Evolutionary conservation across 1,140 invertebrate species (phyloP), one percentile per base, ranked within the genome.

Genomic region (Scaptomyza montana): DNA sequence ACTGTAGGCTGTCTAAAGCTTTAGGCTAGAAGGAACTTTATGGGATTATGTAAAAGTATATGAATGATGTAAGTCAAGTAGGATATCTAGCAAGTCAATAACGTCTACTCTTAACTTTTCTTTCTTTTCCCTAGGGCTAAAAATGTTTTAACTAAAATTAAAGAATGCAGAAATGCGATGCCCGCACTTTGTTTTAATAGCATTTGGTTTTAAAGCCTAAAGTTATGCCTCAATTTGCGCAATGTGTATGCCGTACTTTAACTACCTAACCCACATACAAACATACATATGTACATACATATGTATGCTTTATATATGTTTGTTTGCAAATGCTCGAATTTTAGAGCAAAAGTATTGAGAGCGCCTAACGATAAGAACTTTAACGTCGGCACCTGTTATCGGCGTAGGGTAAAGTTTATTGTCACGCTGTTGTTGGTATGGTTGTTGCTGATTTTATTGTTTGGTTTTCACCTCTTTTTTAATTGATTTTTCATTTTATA

Each of bases 341-440:
- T 16, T 16, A 16, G 16, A 16, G 16, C 21, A 25, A 33, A 33
- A 33, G 41, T 55, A 41, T 50, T 50, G 47, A 25, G 60, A 53
- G 49, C 69, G 49, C 9, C 59, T 1, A 43, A 2, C 63, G 82
- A 87, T 87, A 87, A 87, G 61, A 46, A 13, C 39, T 51, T 50
- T 49, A 70, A 60, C 54, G 60, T 54, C 53, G 39, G 39, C 67
- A 70, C 67, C 60, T 68, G 46, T 79, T 87, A 87, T 87, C 82
- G 72, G 64, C 49, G 33, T 61, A 78, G 73, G 84, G 78, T 89
- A 82, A 79, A 89, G 78, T 89, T 87, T 87, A 87, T 87, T 80
- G 78, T 77, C 80, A 70, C 61, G 49, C 61, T 68, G 74, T 59
- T 78, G 2, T 25, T 1, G 1, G 21, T 25, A 25, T 25, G 21